Conservation (phyloP, 2,113 vertebrate genomes). For the Spea bombifrons region DNA sequence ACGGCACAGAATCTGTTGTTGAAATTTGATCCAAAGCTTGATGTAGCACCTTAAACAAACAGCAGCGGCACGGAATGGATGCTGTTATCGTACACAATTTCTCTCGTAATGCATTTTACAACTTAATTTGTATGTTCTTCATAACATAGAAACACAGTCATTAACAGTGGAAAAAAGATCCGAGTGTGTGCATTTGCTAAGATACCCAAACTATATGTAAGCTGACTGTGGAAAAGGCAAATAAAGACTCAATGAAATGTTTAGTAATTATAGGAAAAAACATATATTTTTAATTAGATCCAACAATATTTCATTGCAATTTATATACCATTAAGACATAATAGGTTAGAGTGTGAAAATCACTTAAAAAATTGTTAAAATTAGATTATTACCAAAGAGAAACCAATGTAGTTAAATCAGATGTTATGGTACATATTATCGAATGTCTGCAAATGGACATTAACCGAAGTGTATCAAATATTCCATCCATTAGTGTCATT, state of each 20-base stretch:
- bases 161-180: slow-evolving; percentile 20
- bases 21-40: background rate
- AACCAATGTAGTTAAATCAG: no score
- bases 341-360: no score
- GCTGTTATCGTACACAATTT: background rate
- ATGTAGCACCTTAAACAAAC: background rate
- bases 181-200: background rate
- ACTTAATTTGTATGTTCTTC: background rate
- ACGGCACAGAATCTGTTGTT: background rate
- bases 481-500: no score
- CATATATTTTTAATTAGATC: no score
- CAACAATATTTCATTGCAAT: no score
- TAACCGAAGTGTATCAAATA: no score
- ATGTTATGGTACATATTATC: no score
- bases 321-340: no score
- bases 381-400: no score
- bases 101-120: slow-evolving; percentile 2
- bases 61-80: slow-evolving; percentile 1
- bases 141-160: background rate
- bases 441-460: no score
- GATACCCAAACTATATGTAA: background rate
- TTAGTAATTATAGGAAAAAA: background rate
- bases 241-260: background rate
- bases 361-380: no score
- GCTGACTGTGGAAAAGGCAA: slow-evolving; percentile 2